Percentiles rank a stretch among this genome's conserved stretches.
Conservation (phyloP, 1,140 invertebrate species). For the Drosophila funebris region DNA sequence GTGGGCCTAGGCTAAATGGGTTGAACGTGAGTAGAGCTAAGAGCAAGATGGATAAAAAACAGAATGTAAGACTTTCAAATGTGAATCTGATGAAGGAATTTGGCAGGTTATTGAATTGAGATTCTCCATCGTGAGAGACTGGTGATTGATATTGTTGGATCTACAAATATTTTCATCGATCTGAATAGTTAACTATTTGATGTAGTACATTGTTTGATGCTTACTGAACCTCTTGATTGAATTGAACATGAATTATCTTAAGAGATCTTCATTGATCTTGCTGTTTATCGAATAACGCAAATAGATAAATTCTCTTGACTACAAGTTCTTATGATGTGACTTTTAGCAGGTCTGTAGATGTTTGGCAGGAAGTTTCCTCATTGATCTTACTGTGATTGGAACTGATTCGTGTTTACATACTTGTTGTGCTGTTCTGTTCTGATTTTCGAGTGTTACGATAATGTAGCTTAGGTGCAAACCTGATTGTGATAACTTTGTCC, state of each 20-base stretch:
- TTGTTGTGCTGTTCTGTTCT: slow-evolving; percentile 49
- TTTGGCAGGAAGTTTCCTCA: not conserved
- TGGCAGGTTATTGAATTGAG: not conserved
- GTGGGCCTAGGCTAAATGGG: slow-evolving; percentile 40
- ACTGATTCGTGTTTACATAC: slow-evolving; percentile 22
- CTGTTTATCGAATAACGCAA: too few species aligned
- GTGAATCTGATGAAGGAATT: not conserved
- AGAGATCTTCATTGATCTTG: too few species aligned
- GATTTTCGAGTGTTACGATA: slow-evolving; percentile 46
- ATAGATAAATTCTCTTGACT: too few species aligned
- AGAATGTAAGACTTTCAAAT: not conserved
- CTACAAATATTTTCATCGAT: not conserved
- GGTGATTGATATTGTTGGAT: too few species aligned
- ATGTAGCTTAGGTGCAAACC: slow-evolving; percentile 80
- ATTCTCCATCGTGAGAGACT: not conserved
- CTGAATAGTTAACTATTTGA: too few species aligned
- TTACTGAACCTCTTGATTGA: too few species aligned
- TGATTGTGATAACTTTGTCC: slow-evolving; percentile 84
- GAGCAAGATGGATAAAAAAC: not conserved
- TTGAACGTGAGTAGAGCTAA: slow-evolving; percentile 1
- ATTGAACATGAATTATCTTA: too few species aligned
- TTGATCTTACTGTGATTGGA: not conserved
- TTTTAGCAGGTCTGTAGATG: too few species aligned
- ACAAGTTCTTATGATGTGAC: too few species aligned
- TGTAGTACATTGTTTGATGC: too few species aligned